phyloP scores from a whole-genome alignment of 2,797 vertebrate genomes.

The Sardinella longiceps region DNA sequence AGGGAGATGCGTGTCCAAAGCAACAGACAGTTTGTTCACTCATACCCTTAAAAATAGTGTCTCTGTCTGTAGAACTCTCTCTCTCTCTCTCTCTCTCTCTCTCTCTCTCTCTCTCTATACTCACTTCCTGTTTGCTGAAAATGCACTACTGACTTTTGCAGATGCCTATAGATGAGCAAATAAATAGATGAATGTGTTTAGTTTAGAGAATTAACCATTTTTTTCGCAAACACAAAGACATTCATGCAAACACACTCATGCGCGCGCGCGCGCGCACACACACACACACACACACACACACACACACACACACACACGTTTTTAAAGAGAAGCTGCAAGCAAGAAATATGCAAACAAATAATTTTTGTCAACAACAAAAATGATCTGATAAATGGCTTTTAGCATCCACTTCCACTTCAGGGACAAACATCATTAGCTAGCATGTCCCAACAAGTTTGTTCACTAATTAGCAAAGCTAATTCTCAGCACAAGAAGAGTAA shows the following conservation, averaged over 20 bases:
- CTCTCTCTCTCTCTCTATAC: no score
- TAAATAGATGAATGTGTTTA: neutral
- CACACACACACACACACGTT: slow-evolving; percentile 6
- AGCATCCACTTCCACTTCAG: no score
- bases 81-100: no score
- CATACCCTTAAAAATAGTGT: neutral
- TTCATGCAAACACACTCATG: neutral
- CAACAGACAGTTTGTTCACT: neutral
- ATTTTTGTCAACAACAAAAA: no score
- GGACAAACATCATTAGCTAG: neutral
- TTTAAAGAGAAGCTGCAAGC: neutral
- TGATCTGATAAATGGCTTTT: no score
- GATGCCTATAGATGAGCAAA: neutral
- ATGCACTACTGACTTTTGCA: neutral
- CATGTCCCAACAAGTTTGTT: neutral
- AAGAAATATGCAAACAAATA: neutral
- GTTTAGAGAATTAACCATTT: no score
- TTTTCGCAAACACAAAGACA: neutral
- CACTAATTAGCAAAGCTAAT: slow-evolving; percentile 4
- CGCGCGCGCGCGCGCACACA: neutral
- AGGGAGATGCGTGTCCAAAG: neutral
- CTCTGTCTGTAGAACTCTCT: neutral
- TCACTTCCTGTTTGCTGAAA: neutral
- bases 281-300: neutral
- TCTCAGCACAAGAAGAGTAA: slow-evolving; percentile 16